Percentiles rank a stretch among this genome's conserved stretches.
These are phyloP conservation scores for Zapornia atra DNA, from an alignment of 2,113 vertebrate genomes.

Conservation along the genomic window DNA sequence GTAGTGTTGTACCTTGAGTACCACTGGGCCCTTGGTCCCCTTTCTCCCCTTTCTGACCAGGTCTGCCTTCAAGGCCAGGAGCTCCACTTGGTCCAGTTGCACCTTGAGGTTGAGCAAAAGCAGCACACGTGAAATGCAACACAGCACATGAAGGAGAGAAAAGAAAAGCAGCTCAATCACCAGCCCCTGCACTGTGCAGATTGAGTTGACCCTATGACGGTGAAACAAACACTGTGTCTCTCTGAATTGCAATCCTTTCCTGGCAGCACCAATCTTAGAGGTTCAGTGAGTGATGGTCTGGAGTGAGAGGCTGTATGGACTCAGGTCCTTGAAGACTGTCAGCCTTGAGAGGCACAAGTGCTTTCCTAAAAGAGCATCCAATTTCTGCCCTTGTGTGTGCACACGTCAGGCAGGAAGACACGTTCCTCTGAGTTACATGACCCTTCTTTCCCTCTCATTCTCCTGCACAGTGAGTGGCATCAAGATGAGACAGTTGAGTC, in stretches of 20 bases:
- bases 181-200: background rate
- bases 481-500: background rate
- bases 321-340: background rate
- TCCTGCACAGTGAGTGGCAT: background rate
- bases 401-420: background rate
- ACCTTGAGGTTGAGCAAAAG: constrained; percentile 59
- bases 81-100: constrained; percentile 16
- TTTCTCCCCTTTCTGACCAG: constrained; percentile 72
- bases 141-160: background rate
- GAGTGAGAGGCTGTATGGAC: background rate
- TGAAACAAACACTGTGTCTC: fast-evolving
- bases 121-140: background rate
- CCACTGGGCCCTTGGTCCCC: constrained; percentile 17
- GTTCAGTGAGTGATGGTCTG: background rate
- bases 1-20: constrained; percentile 25
- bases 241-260: fast-evolving
- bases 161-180: background rate
- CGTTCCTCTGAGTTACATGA: background rate
- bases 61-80: constrained; percentile 20
- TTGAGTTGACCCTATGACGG: background rate
- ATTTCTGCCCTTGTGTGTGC: background rate
- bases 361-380: background rate
- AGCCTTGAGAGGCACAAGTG: background rate
- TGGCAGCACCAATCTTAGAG: background rate
- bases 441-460: background rate